phyloP scores from a whole-genome alignment of 2,888 invertebrate genomes.

The Amiota mariae region DNA sequence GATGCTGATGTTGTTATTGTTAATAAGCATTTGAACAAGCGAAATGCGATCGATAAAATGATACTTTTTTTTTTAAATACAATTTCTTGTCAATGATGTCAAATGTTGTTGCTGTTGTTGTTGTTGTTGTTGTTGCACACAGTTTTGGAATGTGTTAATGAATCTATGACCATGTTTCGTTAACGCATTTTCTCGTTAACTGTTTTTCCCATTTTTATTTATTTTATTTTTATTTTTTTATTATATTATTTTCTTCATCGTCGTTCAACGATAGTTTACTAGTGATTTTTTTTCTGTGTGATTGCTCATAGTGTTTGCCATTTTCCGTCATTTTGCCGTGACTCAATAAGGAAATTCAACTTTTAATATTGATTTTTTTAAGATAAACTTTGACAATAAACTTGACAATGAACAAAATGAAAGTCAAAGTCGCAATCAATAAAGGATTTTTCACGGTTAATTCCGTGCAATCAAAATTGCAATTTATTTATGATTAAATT shows the following conservation, averaged over 20 bases:
- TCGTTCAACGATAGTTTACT: not conserved
- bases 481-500: not conserved
- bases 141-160: slow-evolving; percentile 23
- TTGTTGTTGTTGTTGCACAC: not conserved
- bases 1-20: not conserved
- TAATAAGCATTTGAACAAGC: not conserved
- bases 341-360: slow-evolving; percentile 27
- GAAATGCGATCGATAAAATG: no score
- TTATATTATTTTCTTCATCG: not conserved
- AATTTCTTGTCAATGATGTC: not conserved
- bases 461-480: slow-evolving; percentile 1
- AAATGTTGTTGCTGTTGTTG: not conserved
- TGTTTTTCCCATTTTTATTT: slow-evolving; percentile 8
- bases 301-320: no score
- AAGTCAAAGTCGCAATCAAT: not conserved
- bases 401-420: not conserved
- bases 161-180: slow-evolving; percentile 6
- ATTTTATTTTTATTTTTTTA: not conserved
- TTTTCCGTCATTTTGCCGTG: not conserved
- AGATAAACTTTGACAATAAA: slow-evolving; percentile 12
- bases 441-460: slow-evolving; percentile 3
- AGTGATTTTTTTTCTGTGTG: no score
- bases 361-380: not conserved
- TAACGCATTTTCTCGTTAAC: not conserved
- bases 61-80: no score